These are phyloP conservation scores for Leptopilina boulardi DNA, from an alignment of 1,140 invertebrate genomes.

Conservation along the genomic window DNA sequence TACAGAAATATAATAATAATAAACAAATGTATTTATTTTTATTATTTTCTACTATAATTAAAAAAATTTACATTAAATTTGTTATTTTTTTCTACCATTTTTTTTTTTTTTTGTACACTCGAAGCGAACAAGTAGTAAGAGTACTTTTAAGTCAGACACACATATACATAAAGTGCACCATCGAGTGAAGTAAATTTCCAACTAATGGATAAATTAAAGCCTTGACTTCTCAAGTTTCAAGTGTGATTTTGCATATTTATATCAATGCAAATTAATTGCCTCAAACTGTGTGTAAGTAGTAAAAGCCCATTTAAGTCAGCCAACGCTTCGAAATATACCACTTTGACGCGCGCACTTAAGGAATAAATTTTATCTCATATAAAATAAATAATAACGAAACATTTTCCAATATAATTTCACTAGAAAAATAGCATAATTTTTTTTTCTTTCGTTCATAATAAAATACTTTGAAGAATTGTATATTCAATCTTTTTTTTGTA, in stretches of 20 bases:
- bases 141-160: background rate
- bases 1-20: too few relatives aligned
- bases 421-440: too few relatives aligned
- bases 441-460: too few relatives aligned
- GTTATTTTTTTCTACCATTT: background rate
- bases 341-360: background rate
- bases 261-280: conserved; percentile 11
- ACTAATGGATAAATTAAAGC: conserved; percentile 5
- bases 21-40: too few relatives aligned
- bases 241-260: conserved; percentile 14
- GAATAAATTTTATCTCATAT: background rate
- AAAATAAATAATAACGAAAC: too few relatives aligned
- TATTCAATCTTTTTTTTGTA: too few relatives aligned
- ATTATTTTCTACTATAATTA: too few relatives aligned
- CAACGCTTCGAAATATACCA: too few relatives aligned
- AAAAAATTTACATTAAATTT: too few relatives aligned
- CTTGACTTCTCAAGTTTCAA: conserved; percentile 3
- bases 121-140: background rate
- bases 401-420: too few relatives aligned
- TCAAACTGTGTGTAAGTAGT: conserved; percentile 3
- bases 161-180: background rate
- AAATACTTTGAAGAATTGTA: too few relatives aligned
- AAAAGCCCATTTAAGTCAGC: background rate
- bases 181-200: background rate
- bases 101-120: background rate